These are phyloP conservation scores for Corythucha ciliata DNA, from an alignment of 2,888 invertebrate genomes.

Conservation along the genomic window DNA sequence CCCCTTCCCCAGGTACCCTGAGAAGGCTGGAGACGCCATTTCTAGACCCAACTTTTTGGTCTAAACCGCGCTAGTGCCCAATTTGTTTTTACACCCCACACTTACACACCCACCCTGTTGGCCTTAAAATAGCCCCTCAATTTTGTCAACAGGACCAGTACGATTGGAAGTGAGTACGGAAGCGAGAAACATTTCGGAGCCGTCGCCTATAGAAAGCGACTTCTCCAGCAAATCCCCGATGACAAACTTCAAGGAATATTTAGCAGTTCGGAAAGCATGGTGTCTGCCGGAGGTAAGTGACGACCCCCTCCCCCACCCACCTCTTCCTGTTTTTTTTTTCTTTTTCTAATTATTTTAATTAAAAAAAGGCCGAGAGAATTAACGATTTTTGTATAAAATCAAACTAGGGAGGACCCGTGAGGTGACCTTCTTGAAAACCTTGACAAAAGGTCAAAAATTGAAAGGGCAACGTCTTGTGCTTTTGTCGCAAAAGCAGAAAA, in stretches of 20 bases:
- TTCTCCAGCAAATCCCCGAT: slow-evolving; percentile 43
- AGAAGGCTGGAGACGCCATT: no score
- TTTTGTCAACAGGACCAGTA: slow-evolving; percentile 49
- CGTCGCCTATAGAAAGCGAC: slow-evolving; percentile 42
- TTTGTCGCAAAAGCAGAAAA: slow-evolving; percentile 58
- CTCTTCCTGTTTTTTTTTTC: not conserved
- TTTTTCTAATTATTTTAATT: slow-evolving; percentile 1
- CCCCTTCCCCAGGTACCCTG: no score
- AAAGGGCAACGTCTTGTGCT: slow-evolving; percentile 74
- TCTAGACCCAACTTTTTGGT: no score
- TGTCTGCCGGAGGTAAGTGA: slow-evolving; percentile 42
- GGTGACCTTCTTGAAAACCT: slow-evolving; percentile 44
- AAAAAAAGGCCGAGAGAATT: no score
- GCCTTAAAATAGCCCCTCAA: no score
- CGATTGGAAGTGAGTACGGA: slow-evolving; percentile 46
- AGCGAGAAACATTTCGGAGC: slow-evolving; percentile 45
- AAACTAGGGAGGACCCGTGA: slow-evolving; percentile 38
- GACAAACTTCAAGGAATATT: slow-evolving; percentile 51
- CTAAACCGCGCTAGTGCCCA: no score
- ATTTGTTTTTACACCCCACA: no score
- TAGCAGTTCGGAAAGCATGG: slow-evolving; percentile 75
- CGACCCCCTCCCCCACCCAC: not conserved
- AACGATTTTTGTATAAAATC: no score
- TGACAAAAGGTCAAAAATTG: slow-evolving; percentile 55
- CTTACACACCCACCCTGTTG: no score